Conservation (phyloP, 2,888 invertebrate genomes). For the Chloroclysta siterata region DNA sequence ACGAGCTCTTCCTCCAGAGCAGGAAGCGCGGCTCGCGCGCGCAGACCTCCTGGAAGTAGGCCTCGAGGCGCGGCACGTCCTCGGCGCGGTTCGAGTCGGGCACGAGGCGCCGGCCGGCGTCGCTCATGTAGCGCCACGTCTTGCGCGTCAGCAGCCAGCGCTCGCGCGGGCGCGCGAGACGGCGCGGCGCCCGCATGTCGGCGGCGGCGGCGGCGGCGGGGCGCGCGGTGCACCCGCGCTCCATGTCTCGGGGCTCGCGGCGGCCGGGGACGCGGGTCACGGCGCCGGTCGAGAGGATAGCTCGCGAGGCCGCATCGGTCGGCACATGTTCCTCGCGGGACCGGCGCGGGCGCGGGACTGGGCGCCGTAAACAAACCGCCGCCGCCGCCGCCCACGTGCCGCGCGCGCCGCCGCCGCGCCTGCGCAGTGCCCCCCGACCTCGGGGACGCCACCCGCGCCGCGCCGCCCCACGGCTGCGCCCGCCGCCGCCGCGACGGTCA, state of each 20-base stretch:
- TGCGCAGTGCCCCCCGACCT: too few species aligned
- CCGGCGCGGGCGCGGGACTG: constrained; percentile 57
- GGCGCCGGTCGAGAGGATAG: constrained; percentile 22
- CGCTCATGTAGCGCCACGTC: constrained; percentile 97
- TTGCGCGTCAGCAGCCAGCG: constrained; percentile 95
- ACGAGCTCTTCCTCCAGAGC: constrained; percentile 93
- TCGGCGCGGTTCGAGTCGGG: constrained; percentile 91
- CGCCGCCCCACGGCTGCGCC: constrained; percentile 60
- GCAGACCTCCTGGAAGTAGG: constrained; percentile 93
- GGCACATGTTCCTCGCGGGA: constrained; percentile 53
- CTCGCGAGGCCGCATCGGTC: constrained; percentile 38
- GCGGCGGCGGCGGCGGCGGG: constrained; percentile 55
- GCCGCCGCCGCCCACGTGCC: constrained; percentile 56
- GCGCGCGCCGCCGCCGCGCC: constrained; percentile 53
- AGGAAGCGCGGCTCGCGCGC: constrained; percentile 91
- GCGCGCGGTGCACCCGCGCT: constrained; percentile 56
- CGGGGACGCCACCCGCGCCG: constrained; percentile 46
- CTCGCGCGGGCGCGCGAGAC: constrained; percentile 86
- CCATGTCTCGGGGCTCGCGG: constrained; percentile 57
- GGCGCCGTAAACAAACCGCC: constrained; percentile 61
- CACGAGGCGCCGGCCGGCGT: constrained; percentile 93
- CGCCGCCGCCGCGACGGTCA: constrained; percentile 60
- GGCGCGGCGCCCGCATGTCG: constrained; percentile 69
- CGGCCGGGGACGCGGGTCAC: constrained; percentile 49
- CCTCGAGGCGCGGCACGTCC: constrained; percentile 92